phyloP scores from a whole-genome alignment of 2,113 vertebrate genomes.

The Pollimyrus isidori region DNA sequence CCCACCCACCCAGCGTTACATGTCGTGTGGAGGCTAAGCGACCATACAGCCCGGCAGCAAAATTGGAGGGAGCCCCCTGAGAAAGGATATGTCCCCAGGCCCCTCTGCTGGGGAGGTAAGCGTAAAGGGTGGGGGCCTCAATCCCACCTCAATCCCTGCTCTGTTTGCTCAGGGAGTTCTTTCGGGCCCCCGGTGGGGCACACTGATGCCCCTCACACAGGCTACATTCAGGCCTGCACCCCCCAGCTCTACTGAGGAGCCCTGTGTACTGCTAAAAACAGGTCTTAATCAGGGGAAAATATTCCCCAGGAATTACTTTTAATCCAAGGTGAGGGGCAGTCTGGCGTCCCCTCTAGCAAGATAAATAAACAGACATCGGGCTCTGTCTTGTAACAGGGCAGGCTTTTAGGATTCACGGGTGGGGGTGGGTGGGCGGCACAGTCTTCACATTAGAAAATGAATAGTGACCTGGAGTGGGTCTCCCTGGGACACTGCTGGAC shows the following conservation, averaged over 20 bases:
- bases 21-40: not conserved
- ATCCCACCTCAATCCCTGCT: conserved; percentile 18
- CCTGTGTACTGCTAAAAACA: conserved; percentile 16
- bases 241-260: conserved; percentile 20
- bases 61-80: not conserved
- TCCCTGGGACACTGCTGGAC: not conserved
- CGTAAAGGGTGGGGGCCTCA: not conserved
- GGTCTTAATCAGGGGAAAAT: conserved; percentile 32
- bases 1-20: not conserved
- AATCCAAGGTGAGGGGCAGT: not conserved
- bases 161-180: conserved; percentile 36
- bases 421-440: not conserved
- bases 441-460: not conserved
- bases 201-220: conserved; percentile 23
- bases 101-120: not conserved
- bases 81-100: not conserved
- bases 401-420: not conserved
- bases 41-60: not conserved
- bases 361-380: conserved; percentile 30
- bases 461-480: not conserved
- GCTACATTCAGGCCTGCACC: conserved; percentile 26
- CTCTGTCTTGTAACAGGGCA: not conserved
- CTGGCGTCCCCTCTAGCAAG: conserved; percentile 18
- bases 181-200: conserved; percentile 18
- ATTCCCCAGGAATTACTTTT: conserved; percentile 18